Evolutionary conservation across 2,113 vertebrate species (phyloP).

Genomic region (Furnarius figulus): DNA sequence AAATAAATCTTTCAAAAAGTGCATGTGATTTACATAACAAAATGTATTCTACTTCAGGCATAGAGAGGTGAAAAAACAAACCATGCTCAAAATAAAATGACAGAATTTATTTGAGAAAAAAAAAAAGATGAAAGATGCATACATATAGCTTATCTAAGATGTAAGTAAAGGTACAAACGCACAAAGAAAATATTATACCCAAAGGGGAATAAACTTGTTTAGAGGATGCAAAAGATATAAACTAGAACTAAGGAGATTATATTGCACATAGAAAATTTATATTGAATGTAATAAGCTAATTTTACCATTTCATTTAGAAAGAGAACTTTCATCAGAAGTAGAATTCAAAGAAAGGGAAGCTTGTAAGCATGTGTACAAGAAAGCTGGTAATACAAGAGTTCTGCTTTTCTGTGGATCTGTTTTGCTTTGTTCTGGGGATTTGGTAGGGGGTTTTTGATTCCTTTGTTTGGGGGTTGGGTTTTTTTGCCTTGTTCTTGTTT

Average conservation of each 20-base stretch:
- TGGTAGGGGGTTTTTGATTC: rapidly evolving
- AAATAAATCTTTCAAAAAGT: neutral
- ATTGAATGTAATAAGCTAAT: neutral
- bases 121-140: neutral
- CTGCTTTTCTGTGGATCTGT: neutral
- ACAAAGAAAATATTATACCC: neutral
- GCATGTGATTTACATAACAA: neutral
- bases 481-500: rapidly evolving
- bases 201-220: neutral
- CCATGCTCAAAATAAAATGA: neutral
- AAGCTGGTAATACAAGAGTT: neutral
- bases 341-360: slow-evolving; percentile 25
- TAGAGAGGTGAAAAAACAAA: neutral
- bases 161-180: neutral
- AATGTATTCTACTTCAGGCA: neutral
- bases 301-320: neutral
- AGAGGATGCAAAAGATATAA: neutral
- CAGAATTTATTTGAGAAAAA: neutral
- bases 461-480: rapidly evolving
- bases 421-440: neutral
- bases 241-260: neutral
- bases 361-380: neutral
- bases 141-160: neutral
- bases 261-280: neutral
- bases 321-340: slow-evolving; percentile 26